A percentile compares a stretch with the other conserved stretches of the same genome.
Conservation (phyloP, 2,888 invertebrate genomes). For the Drosophila quasianomalipes region DNA sequence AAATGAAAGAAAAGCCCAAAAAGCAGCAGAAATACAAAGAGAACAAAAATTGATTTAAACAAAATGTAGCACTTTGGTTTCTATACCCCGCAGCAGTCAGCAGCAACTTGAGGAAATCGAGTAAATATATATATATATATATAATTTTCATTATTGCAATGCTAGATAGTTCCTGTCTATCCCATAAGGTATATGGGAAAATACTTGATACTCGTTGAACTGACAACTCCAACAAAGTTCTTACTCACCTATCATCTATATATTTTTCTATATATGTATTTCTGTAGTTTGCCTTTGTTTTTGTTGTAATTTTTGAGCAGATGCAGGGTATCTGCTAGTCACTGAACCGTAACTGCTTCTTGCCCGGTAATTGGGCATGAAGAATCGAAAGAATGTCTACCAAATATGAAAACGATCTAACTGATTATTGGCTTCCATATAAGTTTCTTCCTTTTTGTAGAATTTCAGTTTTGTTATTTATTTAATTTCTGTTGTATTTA, state of each 20-base stretch:
- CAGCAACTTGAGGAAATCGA: not conserved
- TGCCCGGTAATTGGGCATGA: slow-evolving; percentile 10
- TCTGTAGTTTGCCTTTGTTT: not conserved
- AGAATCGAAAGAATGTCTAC: not conserved
- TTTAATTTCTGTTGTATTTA: not conserved
- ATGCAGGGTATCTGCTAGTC: slow-evolving; percentile 9
- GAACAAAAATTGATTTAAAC: not conserved
- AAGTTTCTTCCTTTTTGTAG: slow-evolving; percentile 17
- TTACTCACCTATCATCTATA: too few species aligned
- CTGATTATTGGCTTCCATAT: slow-evolving; percentile 21
- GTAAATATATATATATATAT: not conserved
- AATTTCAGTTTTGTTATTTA: not conserved
- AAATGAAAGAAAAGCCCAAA: not conserved
- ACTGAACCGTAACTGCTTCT: not conserved
- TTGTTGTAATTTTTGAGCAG: not conserved
- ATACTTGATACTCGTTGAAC: not conserved
- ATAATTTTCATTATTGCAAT: not conserved
- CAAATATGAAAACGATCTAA: not conserved
- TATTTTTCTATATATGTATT: not conserved
- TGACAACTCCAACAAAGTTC: not conserved
- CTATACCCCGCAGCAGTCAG: not conserved
- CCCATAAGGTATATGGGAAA: not conserved
- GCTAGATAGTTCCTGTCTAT: not conserved
- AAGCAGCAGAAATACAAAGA: slow-evolving; percentile 23
- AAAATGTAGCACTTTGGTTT: not conserved